Base-by-base conservation (phyloP, 1,140 invertebrate species). In the Brachionus calyciflorus region DNA sequence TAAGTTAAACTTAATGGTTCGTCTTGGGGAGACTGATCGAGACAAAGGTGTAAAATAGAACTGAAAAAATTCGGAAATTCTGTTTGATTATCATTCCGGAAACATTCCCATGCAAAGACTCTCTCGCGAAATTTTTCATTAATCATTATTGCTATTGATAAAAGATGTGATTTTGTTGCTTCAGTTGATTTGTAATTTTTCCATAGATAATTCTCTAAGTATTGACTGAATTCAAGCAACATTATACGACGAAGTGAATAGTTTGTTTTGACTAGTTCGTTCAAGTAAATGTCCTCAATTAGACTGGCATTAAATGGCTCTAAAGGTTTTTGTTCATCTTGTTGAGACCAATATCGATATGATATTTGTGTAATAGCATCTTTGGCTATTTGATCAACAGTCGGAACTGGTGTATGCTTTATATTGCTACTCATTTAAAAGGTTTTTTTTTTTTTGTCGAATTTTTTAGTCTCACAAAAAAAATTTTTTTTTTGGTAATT, bases 51-150 rank as follows among this genome's bases (percentile, higher is more conserved):
- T 4, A 98, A 83, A 2, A 98, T 90, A 82, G 91, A 90, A 78
- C 90, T 88, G 80, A 99, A 96, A 83, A 98, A 97, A 2, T 87
- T 88, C 0, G 89, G 85, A 85, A 98, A 98, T 76, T 96, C 88
- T 0, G 90, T 88, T 0, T 91, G 89, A 40, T 89, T 86, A 80
- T 99, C 95, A 14, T 89, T 88, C 88, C 91, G 82, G 46, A 80
- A 80, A 48, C 81, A 40, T 55, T 91, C 89, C 96, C 96, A 99
- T n/a, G 94, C 93, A 78, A 92, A 91, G 12, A 98, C 93, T 79
- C 95, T 86, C 86, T 99, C 96, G 14, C 95, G 87, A 82, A 98
- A 96, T 83, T 99, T 99, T 82, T 99, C 96, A 88, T 99, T 99
- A 10, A 98, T 89, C 91, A 99, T 96, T 0, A 93, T 90, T 37